Base-by-base conservation (phyloP, 2,888 invertebrate species). In the Globia sparganii region DNA sequence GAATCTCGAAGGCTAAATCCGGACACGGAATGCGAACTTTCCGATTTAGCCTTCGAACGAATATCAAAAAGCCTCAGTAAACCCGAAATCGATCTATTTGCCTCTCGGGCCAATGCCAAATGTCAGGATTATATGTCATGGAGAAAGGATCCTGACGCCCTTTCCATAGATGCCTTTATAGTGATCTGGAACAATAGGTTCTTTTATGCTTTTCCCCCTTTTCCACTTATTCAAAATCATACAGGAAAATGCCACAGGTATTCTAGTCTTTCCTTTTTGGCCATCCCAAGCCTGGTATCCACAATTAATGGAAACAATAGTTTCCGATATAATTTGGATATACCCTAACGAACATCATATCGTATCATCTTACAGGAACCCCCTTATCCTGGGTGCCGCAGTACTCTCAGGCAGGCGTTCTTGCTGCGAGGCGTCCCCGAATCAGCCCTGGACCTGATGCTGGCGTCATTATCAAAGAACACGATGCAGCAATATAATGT, bases 391-490 rank as follows among this genome's bases (percentile, higher is more conserved):
- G 53, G 53, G 25, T 49, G 25, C 49, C 25, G 25, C 49, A 25
- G 49, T 49, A 49, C 49, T 49, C 49, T 25, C 49, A 49, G 53
- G 53, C 25, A 53, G 25, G 53, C 18, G 53, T 11, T 53, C 25
- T 9, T 4, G 49, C 25, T 53, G 53, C 4, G 53, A 9, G 25
- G 25, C 53, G 25, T 53, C 25, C 49, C 49, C 25, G 9, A 53
- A 53, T 25, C 49, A 53, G 49, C 37, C 62, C 62, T 62, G 62
- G 37, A 62, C 5, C 25, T 62, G n/a, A 37, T 40, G n/a, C 40
- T 64, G n/a, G 64, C 64, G n/a, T 64, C 64, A 3, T 40, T 64
- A 64, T 64, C 64, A 40, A 64, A 64, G 64, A 64, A n/a, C n/a
- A 15, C 37, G 37, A 64, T 40, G 37, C 64, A 64, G 37, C 37